Base-by-base conservation (phyloP, 1,140 invertebrate genomes). In the Drosophila jambulina region DNA sequence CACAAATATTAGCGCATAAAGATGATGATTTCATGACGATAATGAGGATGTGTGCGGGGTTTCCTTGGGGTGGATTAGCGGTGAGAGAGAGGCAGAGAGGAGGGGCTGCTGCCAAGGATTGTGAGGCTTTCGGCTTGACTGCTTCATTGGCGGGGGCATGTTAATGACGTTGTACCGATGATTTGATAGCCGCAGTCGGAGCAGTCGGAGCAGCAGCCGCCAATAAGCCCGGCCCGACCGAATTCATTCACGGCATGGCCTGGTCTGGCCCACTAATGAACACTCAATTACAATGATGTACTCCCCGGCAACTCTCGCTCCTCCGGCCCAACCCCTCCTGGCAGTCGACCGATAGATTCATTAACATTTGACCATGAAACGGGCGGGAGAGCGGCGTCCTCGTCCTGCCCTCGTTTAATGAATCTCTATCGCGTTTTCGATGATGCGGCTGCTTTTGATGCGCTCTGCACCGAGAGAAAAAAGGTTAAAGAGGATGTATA, bases 281-380 rank as follows among this genome's bases (percentile, higher is more conserved):
- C 85, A 90, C 85, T 90, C 85, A 90, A 90, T 90, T 90, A 90
- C 85, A 90, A 79, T 90, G 84, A 88, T 90, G 85, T 88, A 88
- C 76, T 76, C 59, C 68, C 80, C 42, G 38, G 32, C 65, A 32
- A 53, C 32, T 32, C 48, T 10, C 48, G 19, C n/a, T 13, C 3
- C 29, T 42, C 27, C 43, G 32, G 38, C 32, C 43, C 49, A 64
- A 45, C 29, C 60, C 43, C 51, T 74, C 42, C 42, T 45, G 45
- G 48, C 69, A 54, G 34, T 13, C 45, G 42, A 45, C 64, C 67
- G 49, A 77, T 38, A 56, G 78, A 78, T 88, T 88, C 84, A 87
- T 87, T 87, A 87, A 88, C 80, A 87, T 87, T 87, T 87, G 71
- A 82, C 80, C 80, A 69, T 54, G 68, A 68, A 67, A 29, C 29